Percentiles rank a stretch among this genome's conserved stretches.
phyloP scores from a whole-genome alignment of 2,113 vertebrate genomes.

The Dicerorhinus sumatrensis region DNA sequence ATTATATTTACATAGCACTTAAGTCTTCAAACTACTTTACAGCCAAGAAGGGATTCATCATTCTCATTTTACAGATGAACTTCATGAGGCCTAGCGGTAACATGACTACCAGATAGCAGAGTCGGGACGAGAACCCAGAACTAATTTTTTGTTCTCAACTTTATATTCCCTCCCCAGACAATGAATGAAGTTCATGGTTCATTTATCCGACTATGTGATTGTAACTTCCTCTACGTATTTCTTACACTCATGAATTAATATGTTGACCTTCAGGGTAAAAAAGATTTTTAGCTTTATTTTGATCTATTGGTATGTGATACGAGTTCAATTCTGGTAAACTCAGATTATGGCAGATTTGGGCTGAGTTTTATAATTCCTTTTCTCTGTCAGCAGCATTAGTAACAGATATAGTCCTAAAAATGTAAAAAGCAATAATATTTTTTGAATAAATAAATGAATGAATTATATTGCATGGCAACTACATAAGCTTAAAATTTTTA shows the following conservation, averaged over 20 bases:
- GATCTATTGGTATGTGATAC: neutral
- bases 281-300: neutral
- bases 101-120: neutral
- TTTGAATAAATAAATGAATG: neutral
- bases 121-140: neutral
- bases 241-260: neutral
- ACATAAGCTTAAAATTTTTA: neutral
- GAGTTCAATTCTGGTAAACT: neutral
- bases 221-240: neutral
- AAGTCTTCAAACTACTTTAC: neutral
- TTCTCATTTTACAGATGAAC: constrained; percentile 10
- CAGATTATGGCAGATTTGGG: neutral
- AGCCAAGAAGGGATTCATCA: neutral
- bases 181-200: neutral
- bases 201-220: neutral
- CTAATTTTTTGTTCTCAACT: neutral
- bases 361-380: neutral
- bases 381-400: neutral
- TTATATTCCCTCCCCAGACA: neutral
- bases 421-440: neutral
- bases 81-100: neutral
- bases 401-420: neutral
- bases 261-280: neutral
- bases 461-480: neutral
- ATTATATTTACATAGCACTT: neutral